phyloP scores from a whole-genome alignment of 1,140 invertebrate genomes.

The Plectrocnemia conspersa region DNA sequence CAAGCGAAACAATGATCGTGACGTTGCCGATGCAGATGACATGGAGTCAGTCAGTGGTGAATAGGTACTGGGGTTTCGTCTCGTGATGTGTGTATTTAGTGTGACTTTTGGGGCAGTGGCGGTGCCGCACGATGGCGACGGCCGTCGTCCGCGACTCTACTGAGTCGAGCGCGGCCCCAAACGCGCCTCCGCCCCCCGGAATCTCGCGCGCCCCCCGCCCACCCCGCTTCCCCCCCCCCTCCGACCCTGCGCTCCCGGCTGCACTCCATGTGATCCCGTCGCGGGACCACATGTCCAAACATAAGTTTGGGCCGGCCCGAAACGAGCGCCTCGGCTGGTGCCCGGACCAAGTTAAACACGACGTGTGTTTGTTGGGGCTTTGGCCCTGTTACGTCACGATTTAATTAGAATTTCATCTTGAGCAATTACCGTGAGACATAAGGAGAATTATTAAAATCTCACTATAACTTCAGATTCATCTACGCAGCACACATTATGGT shows the following conservation, averaged over 20 bases:
- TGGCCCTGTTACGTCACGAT: not conserved
- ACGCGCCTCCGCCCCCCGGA: constrained; percentile 2
- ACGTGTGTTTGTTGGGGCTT: not conserved
- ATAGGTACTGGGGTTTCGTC: not conserved
- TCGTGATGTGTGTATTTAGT: constrained; percentile 4
- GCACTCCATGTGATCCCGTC: constrained; percentile 8
- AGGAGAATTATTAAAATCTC: too few species aligned
- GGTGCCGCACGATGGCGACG: constrained; percentile 22
- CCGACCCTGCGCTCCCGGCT: not conserved
- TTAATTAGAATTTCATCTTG: too few species aligned
- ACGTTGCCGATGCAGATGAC: not conserved
- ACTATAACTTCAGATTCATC: too few species aligned
- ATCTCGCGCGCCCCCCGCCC: constrained; percentile 1
- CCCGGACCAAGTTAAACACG: not conserved
- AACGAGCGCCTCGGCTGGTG: too few species aligned
- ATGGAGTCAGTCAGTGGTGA: too few species aligned
- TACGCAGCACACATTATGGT: too few species aligned
- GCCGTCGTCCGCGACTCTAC: constrained; percentile 22
- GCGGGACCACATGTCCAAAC: too few species aligned
- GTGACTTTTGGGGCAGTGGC: constrained; percentile 5
- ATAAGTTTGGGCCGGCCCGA: too few species aligned
- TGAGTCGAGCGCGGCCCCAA: constrained; percentile 3
- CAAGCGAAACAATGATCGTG: too few species aligned
- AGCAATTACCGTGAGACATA: too few species aligned
- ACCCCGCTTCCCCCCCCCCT: not conserved